phyloP scores from a whole-genome alignment of 2,113 vertebrate species.

The Chiloscyllium plagiosum region DNA sequence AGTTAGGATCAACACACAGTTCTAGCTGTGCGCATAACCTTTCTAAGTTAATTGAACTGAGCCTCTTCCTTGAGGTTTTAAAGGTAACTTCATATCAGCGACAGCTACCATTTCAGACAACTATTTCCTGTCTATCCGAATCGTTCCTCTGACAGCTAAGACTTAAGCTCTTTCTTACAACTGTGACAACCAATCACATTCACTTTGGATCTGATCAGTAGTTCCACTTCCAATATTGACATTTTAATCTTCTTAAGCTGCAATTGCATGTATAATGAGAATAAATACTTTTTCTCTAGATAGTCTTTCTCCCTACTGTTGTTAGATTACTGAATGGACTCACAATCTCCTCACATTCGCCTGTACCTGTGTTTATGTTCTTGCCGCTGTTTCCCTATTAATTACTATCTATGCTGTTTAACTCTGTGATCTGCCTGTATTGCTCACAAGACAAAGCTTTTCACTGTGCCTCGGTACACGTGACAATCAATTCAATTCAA shows the following conservation, averaged over 20 bases:
- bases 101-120: not conserved
- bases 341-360: too few relatives aligned
- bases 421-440: too few relatives aligned
- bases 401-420: too few relatives aligned
- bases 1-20: not conserved
- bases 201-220: not conserved
- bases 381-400: too few relatives aligned
- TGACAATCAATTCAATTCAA: too few relatives aligned
- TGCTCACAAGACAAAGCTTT: too few relatives aligned
- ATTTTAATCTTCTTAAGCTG: slow-evolving; percentile 14
- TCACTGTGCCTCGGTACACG: too few relatives aligned
- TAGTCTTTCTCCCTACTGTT: too few relatives aligned
- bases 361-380: too few relatives aligned
- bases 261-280: not conserved
- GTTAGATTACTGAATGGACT: too few relatives aligned
- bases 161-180: not conserved
- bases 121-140: not conserved
- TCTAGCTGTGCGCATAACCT: not conserved
- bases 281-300: too few relatives aligned
- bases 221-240: not conserved
- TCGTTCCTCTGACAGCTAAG: not conserved
- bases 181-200: slow-evolving; percentile 1
- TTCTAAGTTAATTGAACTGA: not conserved
- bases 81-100: not conserved
- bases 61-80: too few relatives aligned